Evolutionary conservation across 2,113 vertebrate genomes (phyloP).

Genomic region (Ctenomys sociabilis): DNA sequence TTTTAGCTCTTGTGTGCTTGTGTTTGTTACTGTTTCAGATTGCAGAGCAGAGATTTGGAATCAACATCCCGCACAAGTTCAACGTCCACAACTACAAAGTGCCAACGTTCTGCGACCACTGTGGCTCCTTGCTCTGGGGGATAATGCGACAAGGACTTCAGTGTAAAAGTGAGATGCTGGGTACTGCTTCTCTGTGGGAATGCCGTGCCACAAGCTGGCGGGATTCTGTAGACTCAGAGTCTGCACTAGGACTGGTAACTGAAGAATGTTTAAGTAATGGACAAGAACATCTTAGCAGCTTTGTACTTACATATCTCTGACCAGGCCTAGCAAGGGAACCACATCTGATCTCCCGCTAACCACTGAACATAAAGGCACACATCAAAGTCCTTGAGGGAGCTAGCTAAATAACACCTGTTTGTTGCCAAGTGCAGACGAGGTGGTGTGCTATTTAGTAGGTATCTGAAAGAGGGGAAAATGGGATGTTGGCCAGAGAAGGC

Average conservation of each 20-base stretch:
- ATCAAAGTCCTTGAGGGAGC: background rate
- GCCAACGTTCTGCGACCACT: conserved; percentile 98
- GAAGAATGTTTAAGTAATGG: background rate
- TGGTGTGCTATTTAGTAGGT: background rate
- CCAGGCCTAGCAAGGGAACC: background rate
- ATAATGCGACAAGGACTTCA: conserved; percentile 96
- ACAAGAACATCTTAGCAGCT: background rate
- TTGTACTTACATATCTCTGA: background rate
- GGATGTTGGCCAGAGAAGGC: background rate
- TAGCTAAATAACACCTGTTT: background rate
- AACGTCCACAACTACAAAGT: conserved; percentile 96
- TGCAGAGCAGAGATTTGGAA: conserved; percentile 94
- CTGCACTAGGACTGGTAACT: background rate
- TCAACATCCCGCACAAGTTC: conserved; percentile 98
- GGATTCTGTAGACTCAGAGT: background rate
- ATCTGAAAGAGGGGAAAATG: background rate
- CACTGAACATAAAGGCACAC: background rate
- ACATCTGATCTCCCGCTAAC: background rate
- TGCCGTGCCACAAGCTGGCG: rapidly evolving
- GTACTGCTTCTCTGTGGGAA: background rate
- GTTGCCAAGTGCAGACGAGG: background rate
- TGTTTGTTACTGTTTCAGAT: conserved; percentile 83
- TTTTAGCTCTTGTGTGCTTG: background rate
- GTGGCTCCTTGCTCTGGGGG: conserved; percentile 97
- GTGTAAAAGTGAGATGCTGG: conserved; percentile 93